Evolutionary conservation across 37 sponge, comb jelly and placozoan genomes (phyloP).

Genomic region (Diacarnus erythraeanus): DNA sequence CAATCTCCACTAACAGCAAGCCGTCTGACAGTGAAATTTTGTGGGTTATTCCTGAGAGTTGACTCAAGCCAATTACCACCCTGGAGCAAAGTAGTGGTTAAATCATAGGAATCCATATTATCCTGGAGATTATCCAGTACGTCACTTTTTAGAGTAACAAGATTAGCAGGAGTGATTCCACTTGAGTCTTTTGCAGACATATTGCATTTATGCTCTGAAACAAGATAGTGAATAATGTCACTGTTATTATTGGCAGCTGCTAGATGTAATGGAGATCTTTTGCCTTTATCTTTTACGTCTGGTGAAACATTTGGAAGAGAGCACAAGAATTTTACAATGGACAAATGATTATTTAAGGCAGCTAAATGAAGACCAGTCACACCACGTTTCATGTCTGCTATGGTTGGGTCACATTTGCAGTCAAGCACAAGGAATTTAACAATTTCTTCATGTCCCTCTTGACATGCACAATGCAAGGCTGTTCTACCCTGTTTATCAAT

Average conservation of each 20-base stretch:
- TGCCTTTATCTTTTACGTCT: constrained; percentile 9
- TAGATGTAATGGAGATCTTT: constrained; percentile 33
- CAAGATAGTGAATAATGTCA: constrained; percentile 53
- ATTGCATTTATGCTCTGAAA: constrained; percentile 2
- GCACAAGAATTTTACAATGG: constrained; percentile 28
- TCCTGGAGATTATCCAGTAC: constrained; percentile 39
- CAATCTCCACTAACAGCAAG: constrained; percentile 36
- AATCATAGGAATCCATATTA: neutral
- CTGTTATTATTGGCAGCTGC: constrained; percentile 54
- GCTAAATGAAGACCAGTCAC: constrained; percentile 39
- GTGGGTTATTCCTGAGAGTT: constrained; percentile 1
- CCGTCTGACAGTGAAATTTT: neutral
- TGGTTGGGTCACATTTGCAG: constrained; percentile 1
- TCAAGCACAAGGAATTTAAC: constrained; percentile 42
- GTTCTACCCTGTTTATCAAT: constrained; percentile 33
- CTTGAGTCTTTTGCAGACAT: constrained; percentile 12
- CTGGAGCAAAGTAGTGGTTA: neutral
- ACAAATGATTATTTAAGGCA: constrained; percentile 39
- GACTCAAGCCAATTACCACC: constrained; percentile 8
- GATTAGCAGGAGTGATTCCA: constrained; percentile 51
- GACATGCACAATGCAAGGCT: constrained; percentile 72
- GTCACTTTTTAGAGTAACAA: constrained; percentile 52
- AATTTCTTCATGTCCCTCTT: constrained; percentile 65
- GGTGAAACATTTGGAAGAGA: constrained; percentile 9
- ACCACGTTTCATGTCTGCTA: constrained; percentile 14